Base-by-base conservation (phyloP, 2,797 vertebrate species). In the Acomys russatus region DNA sequence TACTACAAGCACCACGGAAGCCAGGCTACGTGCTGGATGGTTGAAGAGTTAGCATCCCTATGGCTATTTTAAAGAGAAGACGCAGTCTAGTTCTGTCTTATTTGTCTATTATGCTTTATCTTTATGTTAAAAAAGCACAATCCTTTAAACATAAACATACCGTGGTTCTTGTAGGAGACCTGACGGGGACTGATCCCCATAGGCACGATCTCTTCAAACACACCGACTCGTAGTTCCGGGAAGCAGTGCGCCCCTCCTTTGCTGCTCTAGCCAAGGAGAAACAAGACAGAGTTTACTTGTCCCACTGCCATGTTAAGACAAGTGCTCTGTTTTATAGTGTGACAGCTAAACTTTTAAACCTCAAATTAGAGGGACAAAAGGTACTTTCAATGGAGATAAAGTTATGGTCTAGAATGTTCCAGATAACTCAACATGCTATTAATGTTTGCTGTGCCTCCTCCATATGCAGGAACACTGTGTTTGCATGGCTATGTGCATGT, bases 131-230 rank as follows among this genome's bases (percentile, higher is more conserved):
- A 77, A 79, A 83, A 91, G n/a, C 35, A 78, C 88, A 94, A 17
- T 9, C 15, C 79, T 87, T 96, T 68, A 83, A 92, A 97, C 93
- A 87, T 56, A 92, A 92, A 94, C 98, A 96, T 98, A 99, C 99
- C 99, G 97, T 99, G 99, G 96, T 98, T 98, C 97, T 98, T 99
- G 94, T 99, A 99, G 94, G 99, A 99, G 82, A 99, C 68, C 91
- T 98, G 90, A 56, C 98, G 98, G 89, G 99, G 99, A 98, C 99
- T 99, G 96, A 99, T 98, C 91, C 99, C 99, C 99, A 99, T 99
- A 49, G 99, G 99, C 94, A 99, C 99, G 1, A 99, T 99, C 98
- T 99, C 99, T 98, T 99, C 99, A 98, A 99, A 99, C 77, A 99
- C 99, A 3, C 99, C 99, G 63, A 99, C 99, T 97, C 98, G 99